phyloP scores from a whole-genome alignment of 2,797 vertebrate species.

The Triplophysa yarkandensis region DNA sequence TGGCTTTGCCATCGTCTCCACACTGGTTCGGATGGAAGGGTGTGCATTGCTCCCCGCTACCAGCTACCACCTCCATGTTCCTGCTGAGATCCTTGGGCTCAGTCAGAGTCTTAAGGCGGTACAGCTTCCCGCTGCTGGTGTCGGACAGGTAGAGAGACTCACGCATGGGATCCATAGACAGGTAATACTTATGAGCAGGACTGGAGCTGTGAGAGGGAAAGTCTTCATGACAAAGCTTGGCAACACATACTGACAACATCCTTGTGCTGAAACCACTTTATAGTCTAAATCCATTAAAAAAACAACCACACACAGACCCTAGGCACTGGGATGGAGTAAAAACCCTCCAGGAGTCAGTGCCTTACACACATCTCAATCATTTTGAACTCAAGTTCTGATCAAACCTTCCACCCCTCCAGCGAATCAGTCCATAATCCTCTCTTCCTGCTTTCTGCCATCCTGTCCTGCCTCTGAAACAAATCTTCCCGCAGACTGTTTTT shows the following conservation, averaged over 20 bases:
- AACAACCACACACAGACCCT: background rate
- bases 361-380: slow-evolving; percentile 23
- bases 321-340: slow-evolving; percentile 10
- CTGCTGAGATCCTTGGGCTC: slow-evolving; percentile 92
- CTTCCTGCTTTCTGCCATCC: slow-evolving; percentile 27
- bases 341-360: slow-evolving; percentile 5
- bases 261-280: slow-evolving; percentile 19
- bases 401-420: slow-evolving; percentile 27
- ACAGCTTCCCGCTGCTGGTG: slow-evolving; percentile 93
- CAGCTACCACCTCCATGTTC: slow-evolving; percentile 90
- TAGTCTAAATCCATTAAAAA: slow-evolving; percentile 14
- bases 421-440: slow-evolving; percentile 19
- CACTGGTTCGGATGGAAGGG: slow-evolving; percentile 97
- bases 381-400: slow-evolving; percentile 13
- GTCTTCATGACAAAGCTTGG: slow-evolving; percentile 25
- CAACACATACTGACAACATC: slow-evolving; percentile 8
- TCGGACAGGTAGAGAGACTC: slow-evolving; percentile 95
- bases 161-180: slow-evolving; percentile 92
- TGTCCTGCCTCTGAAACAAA: slow-evolving; percentile 19
- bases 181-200: slow-evolving; percentile 96
- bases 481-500: slow-evolving; percentile 28
- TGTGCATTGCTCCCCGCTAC: slow-evolving; percentile 85
- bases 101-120: slow-evolving; percentile 87
- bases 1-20: slow-evolving; percentile 90
- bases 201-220: slow-evolving; percentile 82